Evolutionary conservation across 53 echinoderm and acorn worm species (phyloP), one percentile per base, ranked within the genome.

Genomic region (Temnopleurus reevesii): DNA sequence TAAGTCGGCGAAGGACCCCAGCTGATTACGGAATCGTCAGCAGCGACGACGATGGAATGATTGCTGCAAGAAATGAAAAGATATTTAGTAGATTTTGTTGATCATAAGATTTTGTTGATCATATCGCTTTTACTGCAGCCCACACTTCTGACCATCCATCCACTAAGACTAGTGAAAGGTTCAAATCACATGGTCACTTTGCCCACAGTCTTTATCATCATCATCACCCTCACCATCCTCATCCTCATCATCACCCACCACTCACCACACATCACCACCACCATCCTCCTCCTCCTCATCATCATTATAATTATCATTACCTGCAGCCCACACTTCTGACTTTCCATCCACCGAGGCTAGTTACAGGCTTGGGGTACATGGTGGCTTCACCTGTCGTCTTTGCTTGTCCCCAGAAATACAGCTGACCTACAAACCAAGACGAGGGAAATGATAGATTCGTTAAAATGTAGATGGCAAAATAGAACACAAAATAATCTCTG

Each of bases 1-100:
- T 94, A 97, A 0, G 98, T 97, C 5, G 98, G 98, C 1, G 95
- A 95, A 0, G 98, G 98, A 0, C 98, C 98, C 98, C 98, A 97
- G 89, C 93, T 93, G 89, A 97, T 93, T 77, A 97, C 56, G 89
- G 92, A 92, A n/a, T 97, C 95, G 24, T 97, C 98, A 0, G 98
- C 98, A 3, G 93, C 93, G 33, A 97, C 49, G 17, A 94, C 94
- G 26, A 97, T 95, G 45, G 95, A 95, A 77, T 93, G 94, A 89
- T 95, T 95, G 84, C 98, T 97, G 88, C 76, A 13, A 57, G 45
- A 17, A 58, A 12, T 35, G 61, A 51, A 51, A 51, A 51, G 53
- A 51, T 8, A 51, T 8, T 51, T 51, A 10, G 53, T 8, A 15
- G 53, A 8, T n/a, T n/a, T n/a, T n/a, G n/a, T n/a, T n/a, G n/a